phyloP scores from a whole-genome alignment of 37 sponge, comb jelly and placozoan species.

The Halisarca cf. caerulea region DNA sequence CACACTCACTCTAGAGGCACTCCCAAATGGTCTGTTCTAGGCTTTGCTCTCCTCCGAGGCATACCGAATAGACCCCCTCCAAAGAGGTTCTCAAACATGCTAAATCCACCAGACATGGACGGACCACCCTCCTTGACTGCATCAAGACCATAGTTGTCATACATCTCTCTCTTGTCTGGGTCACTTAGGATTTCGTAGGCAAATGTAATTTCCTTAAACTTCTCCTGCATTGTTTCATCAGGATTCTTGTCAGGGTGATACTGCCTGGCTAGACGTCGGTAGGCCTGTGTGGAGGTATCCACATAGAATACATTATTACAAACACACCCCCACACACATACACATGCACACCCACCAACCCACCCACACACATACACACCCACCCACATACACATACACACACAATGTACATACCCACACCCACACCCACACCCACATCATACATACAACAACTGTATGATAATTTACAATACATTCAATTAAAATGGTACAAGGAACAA shows the following conservation, averaged over 20 bases:
- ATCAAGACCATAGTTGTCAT: conserved; percentile 70
- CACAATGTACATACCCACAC: too few relatives aligned
- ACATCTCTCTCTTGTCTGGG: conserved; percentile 71
- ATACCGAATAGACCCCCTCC: conserved; percentile 39
- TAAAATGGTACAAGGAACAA: too few relatives aligned
- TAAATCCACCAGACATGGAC: conserved; percentile 13
- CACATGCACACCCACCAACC: too few relatives aligned
- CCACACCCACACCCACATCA: too few relatives aligned
- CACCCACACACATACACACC: too few relatives aligned
- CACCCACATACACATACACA: too few relatives aligned
- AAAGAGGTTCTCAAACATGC: conserved; percentile 32
- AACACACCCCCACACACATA: too few relatives aligned
- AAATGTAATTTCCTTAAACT: conserved; percentile 74
- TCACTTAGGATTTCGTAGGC: conserved; percentile 84
- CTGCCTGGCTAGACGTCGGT: conserved; percentile 69
- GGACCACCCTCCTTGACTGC: conserved; percentile 43
- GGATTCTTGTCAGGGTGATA: conserved; percentile 80
- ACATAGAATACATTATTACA: background rate
- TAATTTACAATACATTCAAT: too few relatives aligned
- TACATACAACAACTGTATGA: too few relatives aligned
- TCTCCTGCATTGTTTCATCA: conserved; percentile 48
- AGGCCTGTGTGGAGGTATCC: conserved; percentile 49
- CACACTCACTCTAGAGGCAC: conserved; percentile 75
- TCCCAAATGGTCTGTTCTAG: conserved; percentile 60
- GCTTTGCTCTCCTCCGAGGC: conserved; percentile 39